These are phyloP conservation scores for Bruchidius siliquastri DNA, from an alignment of 2,888 invertebrate species.

Conservation along the genomic window DNA sequence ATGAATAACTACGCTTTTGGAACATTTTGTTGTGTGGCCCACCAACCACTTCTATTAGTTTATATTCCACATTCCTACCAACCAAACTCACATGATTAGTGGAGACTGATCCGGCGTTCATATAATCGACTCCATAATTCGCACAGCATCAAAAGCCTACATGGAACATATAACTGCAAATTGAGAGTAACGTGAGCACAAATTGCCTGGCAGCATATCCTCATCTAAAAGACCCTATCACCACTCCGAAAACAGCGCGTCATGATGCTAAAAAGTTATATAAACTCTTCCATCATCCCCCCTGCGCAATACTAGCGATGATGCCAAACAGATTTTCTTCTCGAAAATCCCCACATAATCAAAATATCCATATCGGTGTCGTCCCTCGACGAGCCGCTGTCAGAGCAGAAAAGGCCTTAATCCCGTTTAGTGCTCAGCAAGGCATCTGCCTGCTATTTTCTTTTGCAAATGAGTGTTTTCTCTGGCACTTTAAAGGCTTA, in stretches of 20 bases:
- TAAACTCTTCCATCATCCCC: neutral
- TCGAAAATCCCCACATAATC: neutral
- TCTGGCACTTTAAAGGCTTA: conserved; percentile 11
- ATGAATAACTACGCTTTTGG: too few relatives aligned
- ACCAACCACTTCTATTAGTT: too few relatives aligned
- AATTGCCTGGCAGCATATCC: neutral
- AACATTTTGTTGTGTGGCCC: too few relatives aligned
- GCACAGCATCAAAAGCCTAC: neutral
- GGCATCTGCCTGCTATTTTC: neutral
- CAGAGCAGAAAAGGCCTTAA: neutral
- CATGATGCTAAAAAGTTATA: neutral
- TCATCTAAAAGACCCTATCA: neutral
- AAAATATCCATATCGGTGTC: neutral
- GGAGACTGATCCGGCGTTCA: too few relatives aligned
- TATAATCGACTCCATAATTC: neutral
- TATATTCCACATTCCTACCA: too few relatives aligned
- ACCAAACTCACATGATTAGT: too few relatives aligned
- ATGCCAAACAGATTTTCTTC: neutral
- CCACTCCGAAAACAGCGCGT: neutral
- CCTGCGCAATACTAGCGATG: neutral
- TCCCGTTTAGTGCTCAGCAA: neutral
- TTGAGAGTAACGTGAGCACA: neutral
- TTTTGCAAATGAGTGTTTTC: conserved; percentile 9
- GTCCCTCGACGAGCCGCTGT: neutral
- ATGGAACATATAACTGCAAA: neutral